Evolutionary conservation across 2,888 invertebrate species (phyloP).

Genomic region (Quadroppia sp.): DNA sequence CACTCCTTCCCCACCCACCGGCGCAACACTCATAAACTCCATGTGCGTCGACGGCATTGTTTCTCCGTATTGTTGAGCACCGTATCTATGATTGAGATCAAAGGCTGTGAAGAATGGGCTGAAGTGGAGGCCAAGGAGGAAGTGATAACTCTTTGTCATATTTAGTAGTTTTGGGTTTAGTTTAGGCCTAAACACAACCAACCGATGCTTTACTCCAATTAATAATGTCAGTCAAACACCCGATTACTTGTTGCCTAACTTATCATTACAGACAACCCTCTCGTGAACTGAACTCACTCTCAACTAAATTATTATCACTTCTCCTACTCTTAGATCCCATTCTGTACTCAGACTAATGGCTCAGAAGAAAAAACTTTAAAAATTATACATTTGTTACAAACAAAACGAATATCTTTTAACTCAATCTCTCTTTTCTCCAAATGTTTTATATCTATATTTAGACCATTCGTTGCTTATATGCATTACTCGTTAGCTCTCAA

Average conservation of each 20-base stretch:
- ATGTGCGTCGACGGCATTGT: neutral
- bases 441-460: constrained; percentile 32
- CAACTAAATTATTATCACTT: neutral
- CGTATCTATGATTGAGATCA: neutral
- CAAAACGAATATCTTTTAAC: constrained; percentile 10
- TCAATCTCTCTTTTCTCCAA: constrained; percentile 5
- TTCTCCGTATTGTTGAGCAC: no score
- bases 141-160: neutral
- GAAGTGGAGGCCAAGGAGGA: neutral
- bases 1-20: neutral
- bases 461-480: constrained; percentile 4
- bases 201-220: constrained; percentile 7
- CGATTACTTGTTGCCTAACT: constrained; percentile 11
- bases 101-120: neutral
- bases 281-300: neutral
- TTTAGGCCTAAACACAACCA: neutral
- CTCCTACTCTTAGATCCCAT: neutral
- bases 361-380: neutral
- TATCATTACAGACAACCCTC: constrained; percentile 6
- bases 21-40: neutral
- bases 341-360: no score
- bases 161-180: neutral
- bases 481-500: neutral
- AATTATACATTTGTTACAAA: constrained; percentile 30
- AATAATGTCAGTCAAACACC: constrained; percentile 18